Evolutionary conservation across 2,888 invertebrate species (phyloP), one percentile per base, ranked within the genome.

Genomic region (Alcis repandata): DNA sequence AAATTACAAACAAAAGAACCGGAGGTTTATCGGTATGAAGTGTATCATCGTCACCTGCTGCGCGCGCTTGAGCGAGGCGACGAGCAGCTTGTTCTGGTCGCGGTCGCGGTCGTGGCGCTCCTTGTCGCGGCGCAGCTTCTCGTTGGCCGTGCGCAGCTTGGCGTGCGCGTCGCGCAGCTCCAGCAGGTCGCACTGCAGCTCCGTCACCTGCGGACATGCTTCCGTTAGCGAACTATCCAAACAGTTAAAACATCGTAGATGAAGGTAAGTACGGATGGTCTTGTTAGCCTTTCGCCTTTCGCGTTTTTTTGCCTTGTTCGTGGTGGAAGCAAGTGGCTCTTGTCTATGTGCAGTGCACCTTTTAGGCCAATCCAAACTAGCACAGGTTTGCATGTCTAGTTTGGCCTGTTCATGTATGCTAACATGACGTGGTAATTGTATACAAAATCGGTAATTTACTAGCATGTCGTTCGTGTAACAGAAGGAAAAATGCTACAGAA

Each of bases 91-190:
- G 74, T 93, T 91, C 71, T 94, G 94, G 70, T 97, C 97, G 60
- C 97, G 94, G 79, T 98, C 98, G 73, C 96, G 95, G 78, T 98
- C 98, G 81, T 96, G 95, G 0, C 97, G 94, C 80, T 98, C 98
- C 69, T 97, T 97, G 87, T 98, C 98, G 40, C 98, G 94, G 54
- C 98, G 94, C 71, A 98, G 92, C 81, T 98, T 98, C 82, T 98
- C 98, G 84, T 98, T 98, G 32, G 98, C 97, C 4, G 98, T 98
- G 62, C 98, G 94, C 70, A 98, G 87, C 86, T 98, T 98, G 1
- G 98, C 98, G 86, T 98, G 98, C 19, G 98, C 98, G 86, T 98
- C 98, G 27, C 98, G 94, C 57, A 98, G 87, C 87, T 98, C 98
- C 58, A 98, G 87, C 49, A 98, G 90, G 90, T 98, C 98, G 82